These are phyloP conservation scores for Daboia siamensis DNA, from an alignment of 2,113 vertebrate species.

Conservation along the genomic window DNA sequence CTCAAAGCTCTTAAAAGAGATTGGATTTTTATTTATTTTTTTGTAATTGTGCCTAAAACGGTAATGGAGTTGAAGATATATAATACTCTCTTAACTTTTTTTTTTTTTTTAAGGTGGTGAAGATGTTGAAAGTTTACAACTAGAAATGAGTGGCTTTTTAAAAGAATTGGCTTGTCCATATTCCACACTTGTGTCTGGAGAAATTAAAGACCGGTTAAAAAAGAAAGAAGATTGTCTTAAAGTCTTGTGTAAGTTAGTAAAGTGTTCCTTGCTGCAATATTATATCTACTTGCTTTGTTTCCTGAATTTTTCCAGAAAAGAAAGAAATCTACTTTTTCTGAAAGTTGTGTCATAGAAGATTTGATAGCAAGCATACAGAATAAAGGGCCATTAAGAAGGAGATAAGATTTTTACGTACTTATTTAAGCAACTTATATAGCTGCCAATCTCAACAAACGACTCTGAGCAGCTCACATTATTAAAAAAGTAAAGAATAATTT, in stretches of 20 bases:
- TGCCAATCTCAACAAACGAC: not conserved
- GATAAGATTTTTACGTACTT: not conserved
- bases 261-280: not conserved
- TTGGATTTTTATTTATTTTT: not conserved
- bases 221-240: slow-evolving; percentile 83
- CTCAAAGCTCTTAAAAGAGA: not conserved
- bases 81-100: not conserved
- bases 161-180: slow-evolving; percentile 89
- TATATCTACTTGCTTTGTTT: not conserved
- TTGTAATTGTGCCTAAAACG: not conserved
- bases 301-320: not conserved
- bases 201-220: slow-evolving; percentile 74
- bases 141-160: slow-evolving; percentile 86
- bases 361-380: not conserved
- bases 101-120: slow-evolving; percentile 67
- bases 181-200: slow-evolving; percentile 73
- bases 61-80: not conserved
- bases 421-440: not conserved
- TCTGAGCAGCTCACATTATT: not conserved
- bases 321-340: not conserved
- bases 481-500: not conserved
- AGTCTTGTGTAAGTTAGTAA: slow-evolving; percentile 77
- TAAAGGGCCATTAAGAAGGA: not conserved
- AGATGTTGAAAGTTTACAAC: slow-evolving; percentile 80
- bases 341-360: not conserved